Evolutionary conservation across 2,888 invertebrate species (phyloP).

Genomic region (Trichogramma evanescens): DNA sequence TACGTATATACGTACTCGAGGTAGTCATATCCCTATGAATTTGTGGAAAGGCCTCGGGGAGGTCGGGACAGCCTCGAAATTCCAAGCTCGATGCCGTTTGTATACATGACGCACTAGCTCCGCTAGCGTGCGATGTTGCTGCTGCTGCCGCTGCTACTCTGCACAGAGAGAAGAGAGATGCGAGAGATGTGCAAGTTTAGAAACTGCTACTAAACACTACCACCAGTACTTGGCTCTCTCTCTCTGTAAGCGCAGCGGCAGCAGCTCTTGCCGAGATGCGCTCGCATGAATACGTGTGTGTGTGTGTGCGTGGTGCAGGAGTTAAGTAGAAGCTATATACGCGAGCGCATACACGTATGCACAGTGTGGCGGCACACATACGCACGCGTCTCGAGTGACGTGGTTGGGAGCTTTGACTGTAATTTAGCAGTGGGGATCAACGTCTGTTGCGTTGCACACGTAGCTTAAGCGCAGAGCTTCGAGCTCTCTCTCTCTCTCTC

Average conservation of each 20-base stretch:
- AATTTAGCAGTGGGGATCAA: constrained; percentile 3
- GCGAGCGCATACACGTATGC: neutral
- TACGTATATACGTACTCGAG: no score
- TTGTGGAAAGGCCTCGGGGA: neutral
- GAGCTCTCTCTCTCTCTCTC: no score
- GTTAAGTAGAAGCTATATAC: neutral
- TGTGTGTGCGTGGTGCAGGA: neutral
- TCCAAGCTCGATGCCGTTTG: constrained; percentile 4
- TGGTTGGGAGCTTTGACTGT: constrained; percentile 9
- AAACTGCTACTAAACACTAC: neutral
- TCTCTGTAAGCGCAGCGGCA: neutral
- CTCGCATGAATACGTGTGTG: neutral
- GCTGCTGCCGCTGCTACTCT: constrained; percentile 2
- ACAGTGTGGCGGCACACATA: neutral
- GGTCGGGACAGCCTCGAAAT: constrained; percentile 14
- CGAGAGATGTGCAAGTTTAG: neutral
- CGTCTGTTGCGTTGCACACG: no score
- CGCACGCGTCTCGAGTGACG: neutral
- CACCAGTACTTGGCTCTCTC: neutral
- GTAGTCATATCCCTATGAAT: no score
- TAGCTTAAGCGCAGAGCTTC: no score
- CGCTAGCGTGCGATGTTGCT: neutral
- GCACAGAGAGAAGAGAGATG: neutral
- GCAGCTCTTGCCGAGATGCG: no score
- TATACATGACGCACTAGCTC: neutral